Evolutionary conservation across 2,888 invertebrate species (phyloP).

Genomic region (Amblyjoppa proteus): DNA sequence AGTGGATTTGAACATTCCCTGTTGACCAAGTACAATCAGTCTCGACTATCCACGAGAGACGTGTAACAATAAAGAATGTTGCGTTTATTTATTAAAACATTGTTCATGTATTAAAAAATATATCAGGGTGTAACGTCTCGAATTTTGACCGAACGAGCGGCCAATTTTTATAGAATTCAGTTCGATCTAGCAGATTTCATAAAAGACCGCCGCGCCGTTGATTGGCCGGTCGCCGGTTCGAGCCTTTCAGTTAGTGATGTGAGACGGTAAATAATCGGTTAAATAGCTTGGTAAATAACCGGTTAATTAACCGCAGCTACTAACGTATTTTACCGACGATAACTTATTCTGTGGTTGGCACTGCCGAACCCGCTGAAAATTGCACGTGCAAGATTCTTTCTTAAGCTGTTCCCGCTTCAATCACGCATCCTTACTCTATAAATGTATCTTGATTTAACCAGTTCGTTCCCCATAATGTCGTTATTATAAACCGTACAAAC

Average conservation of each 20-base stretch:
- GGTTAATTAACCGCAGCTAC: too few species aligned
- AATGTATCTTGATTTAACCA: too few species aligned
- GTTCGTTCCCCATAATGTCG: too few species aligned
- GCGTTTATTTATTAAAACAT: not conserved
- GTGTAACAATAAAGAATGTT: constrained; percentile 4
- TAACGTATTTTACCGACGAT: too few species aligned
- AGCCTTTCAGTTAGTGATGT: not conserved
- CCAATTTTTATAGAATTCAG: not conserved
- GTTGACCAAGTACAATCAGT: not conserved
- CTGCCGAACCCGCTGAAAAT: too few species aligned
- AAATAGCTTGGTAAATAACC: too few species aligned
- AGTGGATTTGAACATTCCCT: constrained; percentile 78
- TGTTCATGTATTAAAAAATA: not conserved
- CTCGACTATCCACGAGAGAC: constrained; percentile 1
- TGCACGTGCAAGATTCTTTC: too few species aligned
- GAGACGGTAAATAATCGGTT: too few species aligned
- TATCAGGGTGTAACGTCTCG: not conserved
- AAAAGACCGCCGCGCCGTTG: not conserved
- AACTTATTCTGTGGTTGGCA: too few species aligned
- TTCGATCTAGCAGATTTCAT: not conserved
- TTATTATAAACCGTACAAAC: too few species aligned
- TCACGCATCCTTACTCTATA: too few species aligned
- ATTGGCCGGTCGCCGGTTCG: not conserved
- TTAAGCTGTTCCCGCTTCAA: too few species aligned
- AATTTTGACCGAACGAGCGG: not conserved